These are phyloP conservation scores for Papilio dardanus DNA, from an alignment of 1,140 invertebrate species.

Conservation along the genomic window DNA sequence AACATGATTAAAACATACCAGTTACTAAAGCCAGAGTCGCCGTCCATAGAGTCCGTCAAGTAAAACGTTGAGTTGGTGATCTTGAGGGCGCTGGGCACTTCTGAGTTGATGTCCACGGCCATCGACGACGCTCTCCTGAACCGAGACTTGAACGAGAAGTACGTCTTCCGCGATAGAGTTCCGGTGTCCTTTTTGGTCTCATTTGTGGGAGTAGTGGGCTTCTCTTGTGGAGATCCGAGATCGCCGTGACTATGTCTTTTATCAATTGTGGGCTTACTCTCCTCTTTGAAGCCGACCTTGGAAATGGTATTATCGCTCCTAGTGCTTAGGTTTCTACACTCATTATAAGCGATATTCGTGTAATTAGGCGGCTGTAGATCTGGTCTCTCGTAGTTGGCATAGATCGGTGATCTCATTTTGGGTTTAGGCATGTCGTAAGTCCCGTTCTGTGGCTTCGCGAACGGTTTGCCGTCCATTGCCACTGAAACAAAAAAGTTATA, in stretches of 20 bases:
- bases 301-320: conserved; percentile 63
- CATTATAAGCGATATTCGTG: conserved; percentile 67
- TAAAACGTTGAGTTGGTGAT: conserved; percentile 86
- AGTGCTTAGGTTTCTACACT: conserved; percentile 52
- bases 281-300: conserved; percentile 65
- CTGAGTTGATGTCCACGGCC: conserved; percentile 70
- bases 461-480: conserved; percentile 71
- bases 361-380: conserved; percentile 58
- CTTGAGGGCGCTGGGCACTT: conserved; percentile 73
- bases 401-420: conserved; percentile 65
- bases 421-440: conserved; percentile 61
- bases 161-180: conserved; percentile 79
- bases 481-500: conserved; percentile 68
- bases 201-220: conserved; percentile 64
- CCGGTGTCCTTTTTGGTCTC: conserved; percentile 69
- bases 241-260: conserved; percentile 65
- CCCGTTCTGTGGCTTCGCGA: conserved; percentile 57
- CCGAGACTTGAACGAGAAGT: conserved; percentile 81
- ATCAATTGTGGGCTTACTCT: conserved; percentile 63
- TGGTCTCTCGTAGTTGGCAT: conserved; percentile 66
- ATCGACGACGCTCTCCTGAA: conserved; percentile 79
- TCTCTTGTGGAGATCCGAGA: conserved; percentile 56
- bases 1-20: conserved; percentile 56
- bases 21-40: conserved; percentile 83
- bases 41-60: conserved; percentile 84